phyloP scores from a whole-genome alignment of 1,140 invertebrate genomes.

The Plectus sambesii region DNA sequence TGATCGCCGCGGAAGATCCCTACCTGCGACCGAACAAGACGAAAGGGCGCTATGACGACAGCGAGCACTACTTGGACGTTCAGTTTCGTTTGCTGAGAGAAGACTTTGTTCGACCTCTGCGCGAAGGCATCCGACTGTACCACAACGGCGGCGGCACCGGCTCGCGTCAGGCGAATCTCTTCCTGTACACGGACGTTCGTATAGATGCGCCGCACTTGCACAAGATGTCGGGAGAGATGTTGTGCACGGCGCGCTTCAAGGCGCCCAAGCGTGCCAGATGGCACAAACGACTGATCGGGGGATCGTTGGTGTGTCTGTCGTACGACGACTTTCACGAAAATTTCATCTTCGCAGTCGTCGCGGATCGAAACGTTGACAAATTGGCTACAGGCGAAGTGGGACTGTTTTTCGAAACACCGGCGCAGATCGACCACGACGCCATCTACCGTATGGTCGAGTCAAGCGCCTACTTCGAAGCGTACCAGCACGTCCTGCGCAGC shows the following conservation, averaged over 20 bases:
- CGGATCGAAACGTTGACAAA: constrained; percentile 51
- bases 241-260: constrained; percentile 8
- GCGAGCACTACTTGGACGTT: constrained; percentile 63
- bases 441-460: constrained; percentile 49
- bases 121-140: constrained; percentile 46
- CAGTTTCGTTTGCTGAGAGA: constrained; percentile 64
- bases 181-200: constrained; percentile 10
- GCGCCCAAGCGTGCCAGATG: constrained; percentile 11
- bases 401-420: constrained; percentile 46
- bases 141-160: constrained; percentile 5
- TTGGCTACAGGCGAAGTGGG: constrained; percentile 50
- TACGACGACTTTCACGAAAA: constrained; percentile 56
- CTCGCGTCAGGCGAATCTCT: constrained; percentile 1
- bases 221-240: constrained; percentile 15
- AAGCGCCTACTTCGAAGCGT: constrained; percentile 51
- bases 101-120: constrained; percentile 53
- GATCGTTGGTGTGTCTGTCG: constrained; percentile 62
- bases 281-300: constrained; percentile 57
- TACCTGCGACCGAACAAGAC: constrained; percentile 55
- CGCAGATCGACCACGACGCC: background rate
- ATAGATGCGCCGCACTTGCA: constrained; percentile 4
- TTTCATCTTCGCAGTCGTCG: constrained; percentile 58
- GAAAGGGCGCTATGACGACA: constrained; percentile 54
- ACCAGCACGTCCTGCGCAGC: constrained; percentile 47
- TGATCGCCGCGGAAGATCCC: constrained; percentile 27